Percentiles rank a stretch among this genome's conserved stretches.
Conservation (phyloP, 2,113 vertebrate species). For the Hirundichthys speculiger region DNA sequence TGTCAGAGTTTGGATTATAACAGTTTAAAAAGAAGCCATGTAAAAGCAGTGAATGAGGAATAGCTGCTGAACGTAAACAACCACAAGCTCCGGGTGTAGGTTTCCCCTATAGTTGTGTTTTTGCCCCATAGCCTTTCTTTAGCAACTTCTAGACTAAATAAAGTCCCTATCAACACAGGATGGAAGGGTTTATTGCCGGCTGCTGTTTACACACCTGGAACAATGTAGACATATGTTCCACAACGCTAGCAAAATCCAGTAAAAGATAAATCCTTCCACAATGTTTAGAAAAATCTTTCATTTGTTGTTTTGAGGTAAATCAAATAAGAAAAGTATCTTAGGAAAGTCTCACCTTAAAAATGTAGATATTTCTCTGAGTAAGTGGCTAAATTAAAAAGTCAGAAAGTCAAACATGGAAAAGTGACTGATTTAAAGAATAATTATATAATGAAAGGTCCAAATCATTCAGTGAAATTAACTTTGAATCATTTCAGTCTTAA, state of each 20-base stretch:
- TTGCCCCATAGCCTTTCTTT: constrained; percentile 20
- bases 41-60: constrained; percentile 14
- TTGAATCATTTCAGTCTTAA: too few relatives aligned
- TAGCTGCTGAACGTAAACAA: constrained; percentile 13
- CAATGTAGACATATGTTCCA: not conserved
- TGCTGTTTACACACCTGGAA: constrained; percentile 21
- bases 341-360: not conserved
- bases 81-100: not conserved
- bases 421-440: too few relatives aligned
- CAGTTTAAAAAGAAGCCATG: constrained; percentile 15
- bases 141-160: constrained; percentile 64
- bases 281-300: not conserved
- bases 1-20: too few relatives aligned
- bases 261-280: constrained; percentile 8
- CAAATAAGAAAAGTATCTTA: not conserved
- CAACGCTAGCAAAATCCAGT: constrained; percentile 22
- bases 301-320: constrained; percentile 15
- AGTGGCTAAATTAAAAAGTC: not conserved
- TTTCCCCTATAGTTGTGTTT: constrained; percentile 18
- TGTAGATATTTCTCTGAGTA: not conserved
- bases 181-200: constrained; percentile 43
- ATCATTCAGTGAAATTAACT: too few relatives aligned
- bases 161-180: constrained; percentile 55
- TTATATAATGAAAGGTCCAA: too few relatives aligned
- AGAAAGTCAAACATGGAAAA: too few relatives aligned